Percentiles rank a stretch among this genome's conserved stretches.
These are phyloP conservation scores for Dermatemys mawii DNA, from an alignment of 2,113 vertebrate species.

Conservation along the genomic window DNA sequence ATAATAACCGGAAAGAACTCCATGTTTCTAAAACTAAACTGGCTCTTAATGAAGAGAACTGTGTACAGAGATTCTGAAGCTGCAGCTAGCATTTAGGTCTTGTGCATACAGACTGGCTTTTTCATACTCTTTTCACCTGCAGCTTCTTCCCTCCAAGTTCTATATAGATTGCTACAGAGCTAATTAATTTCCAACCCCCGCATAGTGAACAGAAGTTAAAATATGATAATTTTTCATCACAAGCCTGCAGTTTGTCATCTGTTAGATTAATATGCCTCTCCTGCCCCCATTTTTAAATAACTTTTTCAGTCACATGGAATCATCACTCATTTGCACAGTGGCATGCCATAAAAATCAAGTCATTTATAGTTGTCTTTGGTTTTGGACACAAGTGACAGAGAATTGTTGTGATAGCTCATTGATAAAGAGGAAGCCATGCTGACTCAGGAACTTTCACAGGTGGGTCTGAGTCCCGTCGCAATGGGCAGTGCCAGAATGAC, in stretches of 20 bases:
- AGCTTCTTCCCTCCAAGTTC: slow-evolving; percentile 22
- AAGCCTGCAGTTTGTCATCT: slow-evolving; percentile 50
- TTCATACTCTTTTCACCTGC: not conserved
- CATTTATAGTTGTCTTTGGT: slow-evolving; percentile 15
- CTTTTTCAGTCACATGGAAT: slow-evolving; percentile 12
- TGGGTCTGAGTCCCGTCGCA: not conserved
- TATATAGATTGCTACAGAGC: slow-evolving; percentile 37
- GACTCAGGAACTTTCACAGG: not conserved
- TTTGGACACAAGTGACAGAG: not conserved
- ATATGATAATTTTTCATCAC: slow-evolving; percentile 45
- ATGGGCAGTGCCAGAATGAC: not conserved
- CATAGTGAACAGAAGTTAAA: slow-evolving; percentile 28
- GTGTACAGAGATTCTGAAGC: not conserved
- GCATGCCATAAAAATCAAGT: not conserved
- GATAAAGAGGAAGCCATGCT: not conserved
- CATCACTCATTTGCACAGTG: slow-evolving; percentile 24
- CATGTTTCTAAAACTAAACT: not conserved
- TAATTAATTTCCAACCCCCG: slow-evolving; percentile 3
- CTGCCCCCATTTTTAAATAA: slow-evolving; percentile 19
- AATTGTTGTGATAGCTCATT: slow-evolving; percentile 17
- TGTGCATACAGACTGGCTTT: not conserved
- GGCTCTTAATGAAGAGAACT: not conserved
- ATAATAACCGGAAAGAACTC: not conserved
- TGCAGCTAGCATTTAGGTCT: not conserved
- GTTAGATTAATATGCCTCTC: slow-evolving; percentile 3